Base-by-base conservation (phyloP, 2,113 vertebrate genomes). In the Coracopsis vasa region DNA sequence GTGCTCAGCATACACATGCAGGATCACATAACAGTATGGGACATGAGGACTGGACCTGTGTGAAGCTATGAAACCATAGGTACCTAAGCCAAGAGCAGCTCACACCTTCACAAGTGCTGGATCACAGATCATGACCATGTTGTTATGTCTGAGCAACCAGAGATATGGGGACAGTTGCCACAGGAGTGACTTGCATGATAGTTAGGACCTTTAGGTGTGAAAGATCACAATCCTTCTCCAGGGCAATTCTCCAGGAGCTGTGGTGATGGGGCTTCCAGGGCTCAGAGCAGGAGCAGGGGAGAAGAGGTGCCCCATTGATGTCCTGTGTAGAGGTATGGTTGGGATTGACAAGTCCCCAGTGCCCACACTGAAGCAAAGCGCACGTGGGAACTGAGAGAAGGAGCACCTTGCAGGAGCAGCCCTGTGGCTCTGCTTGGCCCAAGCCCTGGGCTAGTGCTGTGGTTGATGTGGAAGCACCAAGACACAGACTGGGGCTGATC, bases 161-260 rank as follows among this genome's bases (percentile, higher is more conserved):
- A 51, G 44, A 4, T 45, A 8, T 0, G 6, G 33, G 24, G 13
- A 9, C n/a, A 60, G 58, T 35, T 8, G 9, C 60, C 72, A 35
- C 23, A 33, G 80, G 29, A 66, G 48, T 0, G 1, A 15, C 64
- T 42, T 19, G 48, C n/a, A 51, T 54, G 28, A 53, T 17, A 48
- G 16, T 4, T 14, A 4, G n/a, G 51, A 47, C 17, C 27, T 83
- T 48, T 44, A 37, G 58, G 45, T 54, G 35, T 39, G 48, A 18
- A 44, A 53, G 42, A 48, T 25, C 45, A 62, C 41, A 17, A 44
- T n/a, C 60, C 48, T 64, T 69, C 50, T 81, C 60, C 80, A 85
- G 65, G 77, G 45, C 47, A 67, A 16, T 33, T 14, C 62, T 65
- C n/a, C 3, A 6, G 65, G 65, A 67, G 39, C 45, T 42, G 70